Conservation (phyloP, 2,888 invertebrate species). For the Volucella inanis region DNA sequence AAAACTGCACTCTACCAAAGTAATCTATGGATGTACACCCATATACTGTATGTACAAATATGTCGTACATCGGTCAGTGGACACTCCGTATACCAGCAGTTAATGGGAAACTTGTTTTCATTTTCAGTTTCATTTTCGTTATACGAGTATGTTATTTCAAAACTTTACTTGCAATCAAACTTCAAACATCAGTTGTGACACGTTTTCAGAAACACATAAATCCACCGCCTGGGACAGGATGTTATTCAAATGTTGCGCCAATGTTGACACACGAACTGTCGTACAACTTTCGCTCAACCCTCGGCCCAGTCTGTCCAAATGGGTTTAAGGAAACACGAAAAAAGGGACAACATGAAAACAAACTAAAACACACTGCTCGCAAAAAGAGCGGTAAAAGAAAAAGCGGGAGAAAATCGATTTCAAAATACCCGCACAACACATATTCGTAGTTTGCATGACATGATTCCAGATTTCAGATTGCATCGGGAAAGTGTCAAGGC, state of each 20-base stretch:
- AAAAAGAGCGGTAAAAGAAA: neutral
- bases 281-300: slow-evolving; percentile 32
- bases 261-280: slow-evolving; percentile 68
- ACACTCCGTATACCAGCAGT: no score
- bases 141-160: slow-evolving; percentile 1
- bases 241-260: slow-evolving; percentile 70
- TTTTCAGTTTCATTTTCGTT: neutral
- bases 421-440: neutral
- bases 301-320: slow-evolving; percentile 1
- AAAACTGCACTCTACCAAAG: no score
- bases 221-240: slow-evolving; percentile 60
- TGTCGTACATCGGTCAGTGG: no score
- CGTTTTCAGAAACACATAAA: slow-evolving; percentile 26
- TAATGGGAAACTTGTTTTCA: slow-evolving; percentile 20
- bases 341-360: slow-evolving; percentile 3
- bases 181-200: slow-evolving; percentile 60
- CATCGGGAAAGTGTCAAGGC: neutral
- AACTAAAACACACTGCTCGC: neutral
- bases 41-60: no score
- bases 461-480: slow-evolving; percentile 52
- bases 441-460: slow-evolving; percentile 47
- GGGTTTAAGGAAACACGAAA: slow-evolving; percentile 23
- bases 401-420: slow-evolving; percentile 45
- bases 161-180: slow-evolving; percentile 68
- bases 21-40: no score